Evolutionary conservation across 2,113 vertebrate species (phyloP).

Genomic region (Cynopterus brachyotis): DNA sequence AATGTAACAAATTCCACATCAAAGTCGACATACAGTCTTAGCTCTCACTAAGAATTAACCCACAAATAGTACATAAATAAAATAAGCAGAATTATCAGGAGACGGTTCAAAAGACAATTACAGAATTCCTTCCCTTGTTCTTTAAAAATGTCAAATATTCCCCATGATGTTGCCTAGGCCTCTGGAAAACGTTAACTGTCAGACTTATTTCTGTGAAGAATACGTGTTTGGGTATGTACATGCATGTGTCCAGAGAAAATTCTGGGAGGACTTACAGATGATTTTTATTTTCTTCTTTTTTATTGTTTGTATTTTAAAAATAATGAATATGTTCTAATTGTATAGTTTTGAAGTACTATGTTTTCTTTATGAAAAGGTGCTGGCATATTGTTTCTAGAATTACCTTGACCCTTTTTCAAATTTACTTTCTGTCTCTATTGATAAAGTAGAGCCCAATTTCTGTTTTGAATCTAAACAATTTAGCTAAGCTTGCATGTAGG

Average conservation of each 20-base stretch:
- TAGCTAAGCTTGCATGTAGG: not conserved
- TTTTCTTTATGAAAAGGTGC: not conserved
- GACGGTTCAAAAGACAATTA: constrained; percentile 4
- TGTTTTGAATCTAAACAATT: not conserved
- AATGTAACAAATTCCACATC: not conserved
- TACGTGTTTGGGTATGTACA: not conserved
- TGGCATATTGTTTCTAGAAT: constrained; percentile 24
- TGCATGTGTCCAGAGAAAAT: not conserved
- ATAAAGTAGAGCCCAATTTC: not conserved
- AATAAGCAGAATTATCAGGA: constrained; percentile 17
- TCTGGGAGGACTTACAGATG: not conserved
- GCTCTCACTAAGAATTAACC: not conserved
- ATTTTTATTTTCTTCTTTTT: not conserved
- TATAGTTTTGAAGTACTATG: not conserved
- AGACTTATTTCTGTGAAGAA: not conserved
- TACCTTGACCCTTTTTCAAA: constrained; percentile 38
- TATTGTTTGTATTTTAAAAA: not conserved
- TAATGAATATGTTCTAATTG: not conserved
- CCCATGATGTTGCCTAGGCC: not conserved
- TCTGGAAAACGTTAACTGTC: not conserved
- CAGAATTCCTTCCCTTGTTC: not conserved
- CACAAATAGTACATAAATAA: not conserved
- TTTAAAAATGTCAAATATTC: constrained; percentile 15
- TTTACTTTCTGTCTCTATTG: not conserved
- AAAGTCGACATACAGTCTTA: not conserved